Conservation (phyloP, 2,797 vertebrate genomes). For the Heliangelus exortis region DNA sequence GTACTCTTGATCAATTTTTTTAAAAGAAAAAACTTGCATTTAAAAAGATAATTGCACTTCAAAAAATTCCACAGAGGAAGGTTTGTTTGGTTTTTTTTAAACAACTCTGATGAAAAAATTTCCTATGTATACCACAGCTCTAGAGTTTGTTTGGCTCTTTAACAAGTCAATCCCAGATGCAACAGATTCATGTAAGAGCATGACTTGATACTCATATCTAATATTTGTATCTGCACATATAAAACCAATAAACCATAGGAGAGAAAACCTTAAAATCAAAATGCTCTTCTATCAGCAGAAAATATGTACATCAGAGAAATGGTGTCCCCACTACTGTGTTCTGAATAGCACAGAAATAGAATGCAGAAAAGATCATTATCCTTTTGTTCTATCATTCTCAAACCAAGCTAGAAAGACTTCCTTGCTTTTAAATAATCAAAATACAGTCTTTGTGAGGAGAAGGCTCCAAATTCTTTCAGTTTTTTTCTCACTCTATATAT, state of each 20-base stretch:
- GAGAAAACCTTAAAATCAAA: background rate
- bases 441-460: background rate
- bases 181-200: background rate
- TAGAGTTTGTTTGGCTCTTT: background rate
- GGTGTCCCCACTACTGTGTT: background rate
- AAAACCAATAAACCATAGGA: background rate
- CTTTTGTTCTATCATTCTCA: background rate
- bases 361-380: background rate
- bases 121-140: background rate
- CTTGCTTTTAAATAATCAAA: background rate
- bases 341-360: background rate
- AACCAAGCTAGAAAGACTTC: background rate
- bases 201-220: background rate
- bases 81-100: background rate
- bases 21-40: background rate
- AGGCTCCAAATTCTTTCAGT: background rate
- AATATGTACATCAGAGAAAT: background rate
- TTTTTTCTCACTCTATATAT: background rate
- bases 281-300: background rate
- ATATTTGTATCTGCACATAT: background rate
- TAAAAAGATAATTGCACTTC: background rate
- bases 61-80: background rate
- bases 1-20: background rate
- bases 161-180: background rate
- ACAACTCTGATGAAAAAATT: background rate